Evolutionary conservation across 2,113 vertebrate species (phyloP).

Genomic region (Sander lucioperca): DNA sequence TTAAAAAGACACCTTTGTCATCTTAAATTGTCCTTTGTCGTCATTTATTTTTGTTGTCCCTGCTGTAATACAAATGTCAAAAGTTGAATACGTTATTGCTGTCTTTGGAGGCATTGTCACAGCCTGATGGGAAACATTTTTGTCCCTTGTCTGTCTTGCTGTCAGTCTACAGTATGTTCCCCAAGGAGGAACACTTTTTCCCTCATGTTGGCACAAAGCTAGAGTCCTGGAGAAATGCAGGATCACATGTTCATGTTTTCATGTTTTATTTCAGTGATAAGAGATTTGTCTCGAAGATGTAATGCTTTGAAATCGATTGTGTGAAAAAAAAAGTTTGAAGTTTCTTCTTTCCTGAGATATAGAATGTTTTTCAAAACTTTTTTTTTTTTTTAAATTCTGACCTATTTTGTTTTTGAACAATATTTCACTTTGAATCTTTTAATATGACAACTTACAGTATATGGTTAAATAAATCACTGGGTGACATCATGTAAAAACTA

Average conservation of each 20-base stretch:
- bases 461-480: no score
- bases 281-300: no score
- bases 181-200: neutral
- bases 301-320: no score
- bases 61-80: constrained; percentile 39
- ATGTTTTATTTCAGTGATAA: no score
- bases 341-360: no score
- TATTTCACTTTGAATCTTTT: no score
- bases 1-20: constrained; percentile 12
- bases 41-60: neutral
- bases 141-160: constrained; percentile 5
- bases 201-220: neutral
- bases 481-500: no score
- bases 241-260: neutral
- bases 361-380: no score
- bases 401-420: no score
- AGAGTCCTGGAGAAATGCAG: constrained; percentile 19
- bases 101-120: neutral
- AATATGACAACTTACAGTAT: no score
- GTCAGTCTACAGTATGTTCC: neutral
- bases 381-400: no score
- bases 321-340: no score
- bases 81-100: constrained; percentile 14
- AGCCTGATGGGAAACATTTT: constrained; percentile 2
- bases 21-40: neutral